Evolutionary conservation across 2,797 vertebrate species (phyloP), one percentile per base, ranked within the genome.

Genomic region (Jordanella pulchra): DNA sequence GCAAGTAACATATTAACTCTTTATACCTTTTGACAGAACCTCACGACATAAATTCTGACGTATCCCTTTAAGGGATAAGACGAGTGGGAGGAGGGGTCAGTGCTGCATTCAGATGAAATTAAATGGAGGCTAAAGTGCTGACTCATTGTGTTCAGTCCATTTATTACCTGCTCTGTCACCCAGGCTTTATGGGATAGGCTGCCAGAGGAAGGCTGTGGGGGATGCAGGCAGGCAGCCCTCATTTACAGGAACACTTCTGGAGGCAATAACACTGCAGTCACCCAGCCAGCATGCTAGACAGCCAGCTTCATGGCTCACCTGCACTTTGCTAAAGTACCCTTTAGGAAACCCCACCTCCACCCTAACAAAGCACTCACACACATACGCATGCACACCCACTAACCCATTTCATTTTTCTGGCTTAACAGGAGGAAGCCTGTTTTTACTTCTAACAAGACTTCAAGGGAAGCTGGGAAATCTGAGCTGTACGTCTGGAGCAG

Each of bases 111-210:
- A 87, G 87, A 88, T 91, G 73, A 93, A 92, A 94, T 94, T 92
- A 93, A 93, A 93, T 91, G 88, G 87, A 92, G 84, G 84, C 89
- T 90, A 91, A 92, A 93, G 87, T 92, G 94, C 93, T 95, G 94
- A 95, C 86, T 95, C 94, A 94, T 88, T 88, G 86, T 84, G 73
- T 90, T 91, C 85, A 76, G 73, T 81, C 74, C 80, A 87, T 93
- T 93, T 93, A 93, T 94, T 93, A 93, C 91, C 86, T 89, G 90
- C 89, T 87, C 92, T 79, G 91, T 92, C 92, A 93, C 91, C 87
- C 90, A 85, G 79, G 84, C 78, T 92, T 93, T 92, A 89, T 90
- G 82, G 86, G 82, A 86, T 71, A 85, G 80, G 83, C 84, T 88
- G 84, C 85, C 77, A 82, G 83, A 65, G 76, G 84, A 78, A 82